A percentile compares a stretch with the other conserved stretches of the same genome.
Conservation (phyloP, 2,888 invertebrate genomes). For the Polymixis flavicincta region DNA sequence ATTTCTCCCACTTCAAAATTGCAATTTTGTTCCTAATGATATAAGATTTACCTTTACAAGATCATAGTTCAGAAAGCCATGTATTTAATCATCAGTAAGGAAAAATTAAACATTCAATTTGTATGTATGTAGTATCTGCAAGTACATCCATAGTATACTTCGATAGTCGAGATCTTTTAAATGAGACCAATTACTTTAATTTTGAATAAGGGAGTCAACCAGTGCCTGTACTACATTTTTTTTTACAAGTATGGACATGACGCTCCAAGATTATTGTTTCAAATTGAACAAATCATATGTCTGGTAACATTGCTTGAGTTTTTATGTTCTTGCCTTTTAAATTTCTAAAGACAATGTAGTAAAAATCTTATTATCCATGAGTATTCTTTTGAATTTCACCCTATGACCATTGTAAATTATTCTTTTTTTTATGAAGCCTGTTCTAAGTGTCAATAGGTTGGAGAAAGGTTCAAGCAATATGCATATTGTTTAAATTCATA, state of each 20-base stretch:
- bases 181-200: neutral
- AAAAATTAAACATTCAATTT: neutral
- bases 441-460: neutral
- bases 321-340: neutral
- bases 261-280: neutral
- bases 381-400: neutral
- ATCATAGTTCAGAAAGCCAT: neutral
- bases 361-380: neutral
- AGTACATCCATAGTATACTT: neutral
- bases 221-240: neutral
- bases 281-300: neutral
- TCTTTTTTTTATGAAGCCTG: rapidly evolving
- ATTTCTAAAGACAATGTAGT: neutral
- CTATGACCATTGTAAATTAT: too few species aligned
- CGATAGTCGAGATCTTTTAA: neutral
- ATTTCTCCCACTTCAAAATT: neutral
- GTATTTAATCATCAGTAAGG: neutral
- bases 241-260: neutral
- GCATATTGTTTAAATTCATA: slow-evolving; percentile 19
- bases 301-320: neutral
- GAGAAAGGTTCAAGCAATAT: neutral
- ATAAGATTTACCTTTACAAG: neutral
- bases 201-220: neutral
- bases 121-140: neutral
- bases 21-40: slow-evolving; percentile 2